Evolutionary conservation across 2,888 invertebrate genomes (phyloP), one percentile per base, ranked within the genome.

Genomic region (Parnassius glacialis): DNA sequence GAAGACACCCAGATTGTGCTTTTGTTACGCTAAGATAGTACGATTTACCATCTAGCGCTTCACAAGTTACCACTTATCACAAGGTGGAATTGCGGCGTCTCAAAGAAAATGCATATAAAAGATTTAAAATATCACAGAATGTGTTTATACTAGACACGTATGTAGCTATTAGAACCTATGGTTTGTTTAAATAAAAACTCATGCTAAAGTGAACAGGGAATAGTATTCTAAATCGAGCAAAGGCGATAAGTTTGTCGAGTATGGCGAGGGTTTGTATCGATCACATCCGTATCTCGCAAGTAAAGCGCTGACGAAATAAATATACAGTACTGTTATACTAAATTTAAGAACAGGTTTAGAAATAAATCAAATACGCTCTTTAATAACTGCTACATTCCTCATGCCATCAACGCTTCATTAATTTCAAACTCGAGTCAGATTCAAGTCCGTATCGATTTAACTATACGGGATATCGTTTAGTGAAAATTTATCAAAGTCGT

Each of bases 361-460:
- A 73, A 76, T 71, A 65, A 69, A 72, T 69, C 71, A 71, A 70
- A 70, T 64, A 66, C 44, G 61, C 61, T 74, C 70, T 78, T 79
- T 79, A 78, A 77, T 77, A 81, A 78, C 75, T 72, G 68, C 74
- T 68, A 72, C 80, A 83, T 81, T 82, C 83, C 79, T 77, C 71
- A 65, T 68, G 70, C 74, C 73, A 74, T 78, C 76, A 74, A 74
- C 71, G 68, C 65, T 65, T 68, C 66, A 68, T 70, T 70, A 65
- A 69, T 69, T 34, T 34, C 5, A 5, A 34, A 34, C 62, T 75
- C 78, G 74, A 76, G 70, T 59, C 45, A 45, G 43, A 57, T 34
- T 53, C 50, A 53, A 57, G 52, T 45, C 55, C 44, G 34, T 34
- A 50, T 54, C 51, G 45, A 52, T 57, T 59, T 64, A 53, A 56